Evolutionary conservation across 2,113 vertebrate species (phyloP).

Genomic region (Blennius ocellaris): DNA sequence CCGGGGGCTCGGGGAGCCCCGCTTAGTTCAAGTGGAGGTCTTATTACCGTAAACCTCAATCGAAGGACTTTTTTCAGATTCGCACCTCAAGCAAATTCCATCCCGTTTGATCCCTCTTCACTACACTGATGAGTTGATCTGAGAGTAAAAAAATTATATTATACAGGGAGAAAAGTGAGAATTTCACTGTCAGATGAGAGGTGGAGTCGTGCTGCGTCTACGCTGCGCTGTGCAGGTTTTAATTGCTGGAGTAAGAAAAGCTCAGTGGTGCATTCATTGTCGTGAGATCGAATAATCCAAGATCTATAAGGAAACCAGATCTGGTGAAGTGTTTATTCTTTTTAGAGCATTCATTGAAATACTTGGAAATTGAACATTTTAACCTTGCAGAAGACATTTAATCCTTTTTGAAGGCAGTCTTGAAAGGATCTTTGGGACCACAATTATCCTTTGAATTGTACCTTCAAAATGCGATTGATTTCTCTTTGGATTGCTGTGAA

Average conservation of each 20-base stretch:
- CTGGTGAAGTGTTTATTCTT: conserved; percentile 49
- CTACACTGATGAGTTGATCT: conserved; percentile 72
- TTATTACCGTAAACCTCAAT: conserved; percentile 78
- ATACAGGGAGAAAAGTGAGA: background rate
- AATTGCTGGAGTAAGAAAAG: conserved; percentile 55
- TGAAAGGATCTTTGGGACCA: too few species aligned
- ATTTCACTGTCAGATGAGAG: conserved; percentile 36
- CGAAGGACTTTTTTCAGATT: conserved; percentile 65
- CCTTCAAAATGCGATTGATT: too few species aligned
- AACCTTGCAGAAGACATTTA: too few species aligned
- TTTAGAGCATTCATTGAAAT: conserved; percentile 13
- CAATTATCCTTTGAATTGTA: too few species aligned
- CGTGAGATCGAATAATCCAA: conserved; percentile 23
- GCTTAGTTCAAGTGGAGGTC: conserved; percentile 80
- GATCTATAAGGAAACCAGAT: conserved; percentile 49
- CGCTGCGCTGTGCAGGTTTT: conserved; percentile 43
- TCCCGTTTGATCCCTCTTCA: conserved; percentile 78
- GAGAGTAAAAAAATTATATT: conserved; percentile 54
- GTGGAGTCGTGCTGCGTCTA: conserved; percentile 34
- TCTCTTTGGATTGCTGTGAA: too few species aligned
- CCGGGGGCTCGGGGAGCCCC: conserved; percentile 54
- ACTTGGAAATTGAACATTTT: too few species aligned
- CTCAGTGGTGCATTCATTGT: conserved; percentile 38
- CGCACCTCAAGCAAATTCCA: conserved; percentile 79
- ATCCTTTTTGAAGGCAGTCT: too few species aligned